Base-by-base conservation (phyloP, 2,888 invertebrate genomes). In the Parnassius orleans region DNA sequence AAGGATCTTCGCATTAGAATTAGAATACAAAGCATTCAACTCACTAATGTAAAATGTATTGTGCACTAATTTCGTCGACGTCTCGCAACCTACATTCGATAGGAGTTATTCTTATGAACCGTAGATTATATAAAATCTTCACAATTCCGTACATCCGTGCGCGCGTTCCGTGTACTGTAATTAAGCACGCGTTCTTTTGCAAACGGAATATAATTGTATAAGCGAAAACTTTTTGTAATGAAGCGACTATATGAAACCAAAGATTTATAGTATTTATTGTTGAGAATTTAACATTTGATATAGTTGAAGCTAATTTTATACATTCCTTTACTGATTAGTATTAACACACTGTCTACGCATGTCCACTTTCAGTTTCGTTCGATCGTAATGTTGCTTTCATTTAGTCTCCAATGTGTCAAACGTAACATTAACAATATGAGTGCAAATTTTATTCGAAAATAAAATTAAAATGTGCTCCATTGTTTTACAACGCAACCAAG, bases 241-340 rank as follows among this genome's bases (percentile, higher is more conserved):
- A 77, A 85, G 78, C 83, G 86, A 86, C 86, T 86, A 83, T 84
- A 83, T 84, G 81, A 85, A 87, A 87, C 90, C 90, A 90, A 90
- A 90, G 90, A 90, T 86, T 87, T 85, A 84, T 87, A 89, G 86
- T 90, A 88, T 89, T 89, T 89, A 89, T 87, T 87, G 83, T 86
- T 83, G 87, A 84, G 78, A 81, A 81, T 80, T 79, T 84, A 82
- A 83, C 84, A 76, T 81, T 63, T 78, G 83, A 82, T 83, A 83
- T 83, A 85, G 83, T 84, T 80, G 82, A 82, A 81, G 81, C 76
- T 85, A 83, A 86, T 84, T 87, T 87, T 86, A 83, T 87, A 87
- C 87, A 84, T 87, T 87, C 87, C 88, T 78, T 69, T 69, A 69
- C 67, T 68, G 68, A 74, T 65, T 76, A 74, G 74, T 68, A 66